Evolutionary conservation across 2,113 vertebrate species (phyloP).

Genomic region (Pluvialis apricaria): DNA sequence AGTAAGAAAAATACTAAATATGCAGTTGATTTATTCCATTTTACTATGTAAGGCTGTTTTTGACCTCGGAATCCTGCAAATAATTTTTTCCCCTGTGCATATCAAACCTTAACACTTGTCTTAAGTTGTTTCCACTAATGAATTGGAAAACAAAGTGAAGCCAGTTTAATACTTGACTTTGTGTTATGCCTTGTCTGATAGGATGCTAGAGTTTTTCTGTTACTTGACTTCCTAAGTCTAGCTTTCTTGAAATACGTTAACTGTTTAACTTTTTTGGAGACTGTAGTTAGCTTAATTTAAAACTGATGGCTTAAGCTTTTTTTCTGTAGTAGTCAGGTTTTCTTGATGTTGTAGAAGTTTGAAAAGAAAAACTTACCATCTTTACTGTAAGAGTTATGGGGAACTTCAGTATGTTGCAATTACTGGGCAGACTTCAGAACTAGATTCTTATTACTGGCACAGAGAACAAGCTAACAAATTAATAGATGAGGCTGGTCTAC

Average conservation of each 20-base stretch:
- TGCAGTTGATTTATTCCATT: background rate
- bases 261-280: background rate
- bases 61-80: background rate
- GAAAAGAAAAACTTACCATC: background rate
- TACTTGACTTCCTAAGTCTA: background rate
- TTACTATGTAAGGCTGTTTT: background rate
- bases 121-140: background rate
- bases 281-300: background rate
- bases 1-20: background rate
- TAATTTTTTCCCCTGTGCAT: background rate
- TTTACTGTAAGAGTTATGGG: background rate
- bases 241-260: background rate
- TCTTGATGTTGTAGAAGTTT: background rate
- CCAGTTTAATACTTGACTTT: background rate
- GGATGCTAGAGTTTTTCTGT: background rate
- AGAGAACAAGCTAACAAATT: background rate
- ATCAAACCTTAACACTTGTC: background rate
- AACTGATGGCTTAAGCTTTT: background rate
- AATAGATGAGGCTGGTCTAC: background rate
- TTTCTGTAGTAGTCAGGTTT: background rate
- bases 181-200: background rate
- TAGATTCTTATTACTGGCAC: background rate
- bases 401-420: conserved; percentile 33
- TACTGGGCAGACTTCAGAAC: background rate
- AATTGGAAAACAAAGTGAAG: background rate